Percentiles rank a stretch among this genome's conserved stretches.
phyloP scores from a whole-genome alignment of 2,113 vertebrate species.

The Bucco capensis region DNA sequence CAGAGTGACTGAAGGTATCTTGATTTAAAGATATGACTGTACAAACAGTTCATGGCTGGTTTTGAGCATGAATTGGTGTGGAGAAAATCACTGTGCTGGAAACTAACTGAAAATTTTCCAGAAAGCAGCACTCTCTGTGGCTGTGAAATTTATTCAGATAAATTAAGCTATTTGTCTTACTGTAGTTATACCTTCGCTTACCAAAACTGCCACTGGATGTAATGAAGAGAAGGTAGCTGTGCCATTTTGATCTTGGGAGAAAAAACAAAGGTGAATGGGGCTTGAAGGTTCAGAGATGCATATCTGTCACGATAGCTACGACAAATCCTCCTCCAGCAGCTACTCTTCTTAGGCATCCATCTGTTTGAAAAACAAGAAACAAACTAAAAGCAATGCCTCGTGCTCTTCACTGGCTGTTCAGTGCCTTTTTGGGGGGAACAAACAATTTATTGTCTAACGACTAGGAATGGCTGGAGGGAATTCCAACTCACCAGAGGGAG shows the following conservation, averaged over 20 bases:
- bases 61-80: not conserved
- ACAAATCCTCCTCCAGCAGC: not conserved
- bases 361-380: not conserved
- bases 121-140: not conserved
- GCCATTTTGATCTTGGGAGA: not conserved
- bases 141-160: not conserved
- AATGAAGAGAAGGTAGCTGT: not conserved
- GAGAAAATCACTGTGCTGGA: not conserved
- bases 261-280: not conserved
- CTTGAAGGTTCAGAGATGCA: not conserved
- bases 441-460: not conserved
- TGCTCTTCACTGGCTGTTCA: not conserved
- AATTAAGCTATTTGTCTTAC: not conserved
- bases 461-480: not conserved
- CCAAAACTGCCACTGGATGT: not conserved
- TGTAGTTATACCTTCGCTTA: not conserved
- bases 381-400: not conserved
- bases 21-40: not conserved
- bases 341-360: not conserved
- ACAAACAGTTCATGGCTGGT: not conserved
- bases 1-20: not conserved
- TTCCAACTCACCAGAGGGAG: not conserved
- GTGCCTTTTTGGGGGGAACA: not conserved
- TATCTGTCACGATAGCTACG: not conserved
- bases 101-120: not conserved